phyloP scores from a whole-genome alignment of 2,113 vertebrate species.

The Campylorhamphus procurvoides region DNA sequence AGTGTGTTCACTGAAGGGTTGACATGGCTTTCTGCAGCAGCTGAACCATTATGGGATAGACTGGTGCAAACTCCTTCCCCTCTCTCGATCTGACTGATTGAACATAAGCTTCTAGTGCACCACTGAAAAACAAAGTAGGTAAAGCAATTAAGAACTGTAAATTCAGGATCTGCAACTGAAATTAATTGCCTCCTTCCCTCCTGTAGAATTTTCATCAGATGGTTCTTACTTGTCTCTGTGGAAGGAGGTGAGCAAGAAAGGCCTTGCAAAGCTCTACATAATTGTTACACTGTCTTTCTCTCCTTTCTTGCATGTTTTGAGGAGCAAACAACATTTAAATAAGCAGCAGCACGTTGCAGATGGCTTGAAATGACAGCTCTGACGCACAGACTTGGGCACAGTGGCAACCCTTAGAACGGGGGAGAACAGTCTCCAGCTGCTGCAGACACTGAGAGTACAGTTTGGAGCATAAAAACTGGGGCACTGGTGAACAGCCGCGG shows the following conservation, averaged over 20 bases:
- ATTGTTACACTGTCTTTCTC: background rate
- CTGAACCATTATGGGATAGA: slow-evolving; percentile 96
- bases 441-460: background rate
- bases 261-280: background rate
- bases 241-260: background rate
- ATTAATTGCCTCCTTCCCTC: background rate
- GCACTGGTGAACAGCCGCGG: background rate
- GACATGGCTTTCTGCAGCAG: slow-evolving; percentile 88
- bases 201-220: background rate
- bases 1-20: slow-evolving; percentile 32
- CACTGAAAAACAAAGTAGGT: slow-evolving; percentile 65
- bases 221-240: background rate
- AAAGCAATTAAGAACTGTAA: background rate
- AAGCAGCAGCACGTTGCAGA: slow-evolving; percentile 31
- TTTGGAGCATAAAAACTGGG: background rate
- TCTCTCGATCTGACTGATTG: slow-evolving; percentile 90
- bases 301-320: background rate
- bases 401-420: slow-evolving; percentile 3
- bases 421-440: slow-evolving; percentile 33
- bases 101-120: slow-evolving; percentile 93
- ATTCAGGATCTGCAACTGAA: background rate
- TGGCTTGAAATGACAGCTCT: slow-evolving; percentile 65
- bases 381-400: background rate
- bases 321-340: slow-evolving; percentile 21
- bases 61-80: slow-evolving; percentile 92